A percentile compares a stretch with the other conserved stretches of the same genome.
Conservation (phyloP, 2,888 invertebrate species). For the Tetragnatha montana region DNA sequence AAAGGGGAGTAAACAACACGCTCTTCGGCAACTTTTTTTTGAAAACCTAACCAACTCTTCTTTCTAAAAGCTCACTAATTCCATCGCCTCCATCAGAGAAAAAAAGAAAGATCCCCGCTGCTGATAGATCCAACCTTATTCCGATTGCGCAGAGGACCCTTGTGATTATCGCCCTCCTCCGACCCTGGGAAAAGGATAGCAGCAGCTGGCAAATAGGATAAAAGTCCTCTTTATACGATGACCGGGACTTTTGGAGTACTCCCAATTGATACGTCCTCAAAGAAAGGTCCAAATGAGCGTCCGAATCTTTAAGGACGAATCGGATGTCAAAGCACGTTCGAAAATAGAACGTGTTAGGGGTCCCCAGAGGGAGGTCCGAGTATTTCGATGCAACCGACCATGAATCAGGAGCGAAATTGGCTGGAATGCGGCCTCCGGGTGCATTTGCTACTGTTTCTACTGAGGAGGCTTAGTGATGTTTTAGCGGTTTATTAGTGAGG, state of each 20-base stretch:
- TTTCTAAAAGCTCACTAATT: background rate
- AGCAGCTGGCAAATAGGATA: conserved; percentile 14
- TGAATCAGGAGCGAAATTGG: background rate
- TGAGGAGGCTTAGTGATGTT: background rate
- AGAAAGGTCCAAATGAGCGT: conserved; percentile 26
- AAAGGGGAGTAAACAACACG: too few species aligned
- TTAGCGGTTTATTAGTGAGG: background rate
- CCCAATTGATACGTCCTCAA: conserved; percentile 21
- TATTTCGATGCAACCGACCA: background rate
- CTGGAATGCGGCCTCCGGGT: background rate
- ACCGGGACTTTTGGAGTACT: background rate
- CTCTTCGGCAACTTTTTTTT: background rate
- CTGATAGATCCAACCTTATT: background rate
- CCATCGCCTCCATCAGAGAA: background rate
- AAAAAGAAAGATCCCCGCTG: background rate
- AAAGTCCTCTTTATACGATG: conserved; percentile 5
- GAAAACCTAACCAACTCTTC: background rate
- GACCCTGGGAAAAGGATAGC: conserved; percentile 16
- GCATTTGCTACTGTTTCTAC: background rate
- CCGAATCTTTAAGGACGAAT: conserved; percentile 24
- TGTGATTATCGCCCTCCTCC: conserved; percentile 28
- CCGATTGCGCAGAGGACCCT: conserved; percentile 20
- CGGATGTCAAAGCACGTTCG: conserved; percentile 37
- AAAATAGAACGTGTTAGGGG: conserved; percentile 3
- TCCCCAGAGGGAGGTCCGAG: background rate